A percentile compares a stretch with the other conserved stretches of the same genome.
These are phyloP conservation scores for Carposina sasakii DNA, from an alignment of 1,140 invertebrate genomes.

Conservation along the genomic window DNA sequence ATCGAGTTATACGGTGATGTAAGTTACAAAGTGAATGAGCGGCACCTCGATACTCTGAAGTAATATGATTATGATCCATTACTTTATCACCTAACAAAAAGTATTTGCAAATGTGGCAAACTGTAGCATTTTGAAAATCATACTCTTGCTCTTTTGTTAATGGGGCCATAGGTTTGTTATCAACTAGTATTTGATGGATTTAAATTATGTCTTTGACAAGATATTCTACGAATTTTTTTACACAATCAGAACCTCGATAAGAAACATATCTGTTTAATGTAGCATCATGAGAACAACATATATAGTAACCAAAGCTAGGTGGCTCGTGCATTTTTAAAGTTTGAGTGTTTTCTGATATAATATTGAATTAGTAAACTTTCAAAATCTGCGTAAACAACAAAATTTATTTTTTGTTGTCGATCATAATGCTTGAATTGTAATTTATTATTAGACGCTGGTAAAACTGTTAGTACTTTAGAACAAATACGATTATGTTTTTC, in stretches of 20 bases:
- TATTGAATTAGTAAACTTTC: conserved; percentile 33
- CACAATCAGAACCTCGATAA: conserved; percentile 5
- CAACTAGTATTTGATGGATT: conserved; percentile 23
- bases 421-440: conserved; percentile 34
- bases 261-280: conserved; percentile 21
- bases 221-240: conserved; percentile 1
- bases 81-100: conserved; percentile 24
- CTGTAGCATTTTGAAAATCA: not conserved
- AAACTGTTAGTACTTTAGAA: conserved; percentile 19
- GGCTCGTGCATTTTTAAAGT: conserved; percentile 41
- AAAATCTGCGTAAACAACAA: conserved; percentile 47
- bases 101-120: conserved; percentile 41
- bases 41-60: conserved; percentile 37
- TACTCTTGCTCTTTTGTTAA: not conserved
- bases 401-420: conserved; percentile 31
- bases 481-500: conserved; percentile 22
- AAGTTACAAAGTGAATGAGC: conserved; percentile 52
- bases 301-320: conserved; percentile 33
- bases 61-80: conserved; percentile 46
- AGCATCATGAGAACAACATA: conserved; percentile 34
- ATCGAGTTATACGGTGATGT: conserved; percentile 29
- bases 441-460: conserved; percentile 21
- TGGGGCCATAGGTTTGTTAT: conserved; percentile 1
- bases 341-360: conserved; percentile 6
- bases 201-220: not conserved